Evolutionary conservation across 2,113 vertebrate genomes (phyloP).

Genomic region (Boleophthalmus pectinirostris): DNA sequence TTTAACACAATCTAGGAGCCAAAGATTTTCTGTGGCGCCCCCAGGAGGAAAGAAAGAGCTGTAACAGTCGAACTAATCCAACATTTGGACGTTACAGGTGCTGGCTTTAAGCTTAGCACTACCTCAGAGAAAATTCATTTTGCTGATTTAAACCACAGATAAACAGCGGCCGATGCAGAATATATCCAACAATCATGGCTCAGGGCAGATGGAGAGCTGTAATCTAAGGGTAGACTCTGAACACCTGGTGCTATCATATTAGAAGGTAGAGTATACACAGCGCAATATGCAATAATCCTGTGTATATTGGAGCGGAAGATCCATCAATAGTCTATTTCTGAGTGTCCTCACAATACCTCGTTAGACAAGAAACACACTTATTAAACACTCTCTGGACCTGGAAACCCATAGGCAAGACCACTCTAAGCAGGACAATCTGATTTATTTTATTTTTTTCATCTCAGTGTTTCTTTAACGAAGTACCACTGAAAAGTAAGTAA

Average conservation of each 20-base stretch:
- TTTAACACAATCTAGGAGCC: not conserved
- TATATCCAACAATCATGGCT: conserved; percentile 45
- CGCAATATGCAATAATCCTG: conserved; percentile 52
- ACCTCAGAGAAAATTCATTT: not conserved
- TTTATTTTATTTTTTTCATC: not conserved
- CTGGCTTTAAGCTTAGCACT: not conserved
- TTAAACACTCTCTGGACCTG: conserved; percentile 19
- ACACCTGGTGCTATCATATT: conserved; percentile 47
- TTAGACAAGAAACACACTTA: conserved; percentile 37
- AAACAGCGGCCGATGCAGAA: conserved; percentile 33
- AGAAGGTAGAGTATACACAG: conserved; percentile 17
- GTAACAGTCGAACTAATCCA: not conserved
- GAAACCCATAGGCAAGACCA: not conserved
- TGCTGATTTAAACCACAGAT: conserved; percentile 11
- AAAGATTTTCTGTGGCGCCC: not conserved
- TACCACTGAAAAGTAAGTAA: not conserved
- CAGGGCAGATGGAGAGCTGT: conserved; percentile 47
- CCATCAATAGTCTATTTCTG: conserved; percentile 50
- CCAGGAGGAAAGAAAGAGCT: not conserved
- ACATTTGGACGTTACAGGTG: not conserved
- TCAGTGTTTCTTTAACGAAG: not conserved
- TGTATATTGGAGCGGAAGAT: conserved; percentile 46
- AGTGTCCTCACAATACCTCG: conserved; percentile 41
- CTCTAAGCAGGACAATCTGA: not conserved
- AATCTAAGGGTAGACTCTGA: conserved; percentile 42